Conservation (phyloP, 1,140 invertebrate species). For the Drosophila ogumai region DNA sequence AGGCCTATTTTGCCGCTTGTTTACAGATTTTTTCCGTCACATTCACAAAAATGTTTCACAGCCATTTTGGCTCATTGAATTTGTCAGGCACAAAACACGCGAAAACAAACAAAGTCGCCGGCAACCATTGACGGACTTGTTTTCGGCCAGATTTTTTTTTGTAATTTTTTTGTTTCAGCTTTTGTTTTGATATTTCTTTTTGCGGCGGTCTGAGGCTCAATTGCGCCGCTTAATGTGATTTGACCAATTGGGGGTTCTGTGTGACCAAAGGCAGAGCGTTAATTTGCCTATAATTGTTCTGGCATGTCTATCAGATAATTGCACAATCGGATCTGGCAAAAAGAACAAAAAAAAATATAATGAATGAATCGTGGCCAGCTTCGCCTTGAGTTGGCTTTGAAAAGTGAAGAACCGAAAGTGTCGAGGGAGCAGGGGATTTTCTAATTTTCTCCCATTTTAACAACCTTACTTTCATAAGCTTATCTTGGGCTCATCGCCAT, state of each 20-base stretch:
- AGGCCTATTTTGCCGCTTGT: constrained; percentile 62
- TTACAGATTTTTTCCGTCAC: constrained; percentile 70
- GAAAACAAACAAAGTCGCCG: constrained; percentile 46
- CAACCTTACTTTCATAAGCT: constrained; percentile 45
- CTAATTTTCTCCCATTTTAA: constrained; percentile 27
- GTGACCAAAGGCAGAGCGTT: constrained; percentile 53
- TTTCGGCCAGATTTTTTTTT: constrained; percentile 34
- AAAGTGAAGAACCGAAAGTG: constrained; percentile 15
- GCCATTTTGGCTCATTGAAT: constrained; percentile 68
- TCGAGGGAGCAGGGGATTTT: not conserved
- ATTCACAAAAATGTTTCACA: constrained; percentile 69
- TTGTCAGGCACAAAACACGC: constrained; percentile 55
- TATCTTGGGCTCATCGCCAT: constrained; percentile 41
- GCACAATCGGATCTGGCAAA: constrained; percentile 33
- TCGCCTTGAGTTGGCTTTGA: constrained; percentile 1
- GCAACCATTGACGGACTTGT: constrained; percentile 60
- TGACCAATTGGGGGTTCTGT: constrained; percentile 65
- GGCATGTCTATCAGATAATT: constrained; percentile 48
- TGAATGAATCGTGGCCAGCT: constrained; percentile 37
- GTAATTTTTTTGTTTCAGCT: constrained; percentile 12
- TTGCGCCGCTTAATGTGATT: constrained; percentile 69
- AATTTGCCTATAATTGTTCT: constrained; percentile 74
- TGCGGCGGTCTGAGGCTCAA: constrained; percentile 38
- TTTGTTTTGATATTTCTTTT: constrained; percentile 22
- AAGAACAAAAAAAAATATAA: constrained; percentile 29